phyloP scores from a whole-genome alignment of 2,113 vertebrate species.

The Platysternon megacephalum region DNA sequence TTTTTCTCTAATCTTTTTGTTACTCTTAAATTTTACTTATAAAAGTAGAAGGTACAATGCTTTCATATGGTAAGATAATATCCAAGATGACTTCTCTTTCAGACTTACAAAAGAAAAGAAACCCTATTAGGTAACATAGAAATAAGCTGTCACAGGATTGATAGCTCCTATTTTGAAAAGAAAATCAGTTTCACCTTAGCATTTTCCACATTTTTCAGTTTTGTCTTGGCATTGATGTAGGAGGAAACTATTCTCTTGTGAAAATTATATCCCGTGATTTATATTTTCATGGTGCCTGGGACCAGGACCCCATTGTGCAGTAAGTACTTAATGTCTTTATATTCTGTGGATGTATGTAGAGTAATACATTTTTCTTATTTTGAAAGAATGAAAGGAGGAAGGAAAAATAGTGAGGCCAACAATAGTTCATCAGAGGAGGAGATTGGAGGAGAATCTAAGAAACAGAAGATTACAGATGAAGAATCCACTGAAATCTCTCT shows the following conservation, averaged over 20 bases:
- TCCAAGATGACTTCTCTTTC: not conserved
- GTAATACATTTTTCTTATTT: not conserved
- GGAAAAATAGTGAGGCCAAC: conserved; percentile 78
- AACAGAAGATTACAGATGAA: conserved; percentile 72
- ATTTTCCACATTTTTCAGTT: not conserved
- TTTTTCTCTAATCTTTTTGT: not conserved
- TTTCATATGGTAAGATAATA: not conserved
- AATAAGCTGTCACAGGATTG: not conserved
- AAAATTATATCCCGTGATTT: not conserved
- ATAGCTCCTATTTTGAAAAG: not conserved
- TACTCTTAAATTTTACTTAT: not conserved
- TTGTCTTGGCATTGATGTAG: not conserved
- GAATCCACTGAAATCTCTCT: conserved; percentile 20
- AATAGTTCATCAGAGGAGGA: conserved; percentile 76
- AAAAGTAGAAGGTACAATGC: not conserved
- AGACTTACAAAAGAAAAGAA: not conserved
- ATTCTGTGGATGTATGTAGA: not conserved
- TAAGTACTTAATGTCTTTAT: not conserved
- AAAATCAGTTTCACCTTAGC: not conserved
- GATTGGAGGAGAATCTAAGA: conserved; percentile 80
- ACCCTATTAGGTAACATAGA: not conserved
- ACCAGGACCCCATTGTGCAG: not conserved
- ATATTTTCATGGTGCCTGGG: not conserved
- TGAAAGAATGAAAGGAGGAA: conserved; percentile 91
- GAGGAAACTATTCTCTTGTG: not conserved